Evolutionary conservation across 2,797 vertebrate species (phyloP).

Genomic region (Amblyraja radiata): DNA sequence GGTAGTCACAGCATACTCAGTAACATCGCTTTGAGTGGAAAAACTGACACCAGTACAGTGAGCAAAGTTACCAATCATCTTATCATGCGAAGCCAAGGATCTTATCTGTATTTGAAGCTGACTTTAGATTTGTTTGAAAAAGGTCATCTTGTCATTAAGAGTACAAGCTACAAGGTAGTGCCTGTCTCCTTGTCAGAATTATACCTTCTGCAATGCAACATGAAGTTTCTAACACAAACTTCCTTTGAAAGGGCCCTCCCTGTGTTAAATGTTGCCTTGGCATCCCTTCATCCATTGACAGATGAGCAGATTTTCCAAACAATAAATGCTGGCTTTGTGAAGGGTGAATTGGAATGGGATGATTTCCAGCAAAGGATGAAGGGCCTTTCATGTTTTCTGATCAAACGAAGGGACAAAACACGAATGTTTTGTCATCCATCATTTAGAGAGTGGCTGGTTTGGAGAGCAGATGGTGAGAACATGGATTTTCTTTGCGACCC

Average conservation of each 20-base stretch:
- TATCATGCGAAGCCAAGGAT: conserved; percentile 85
- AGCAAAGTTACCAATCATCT: conserved; percentile 89
- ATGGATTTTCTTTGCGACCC: conserved; percentile 92
- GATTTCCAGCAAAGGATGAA: conserved; percentile 95
- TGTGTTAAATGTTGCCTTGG: conserved; percentile 82
- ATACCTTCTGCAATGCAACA: conserved; percentile 94
- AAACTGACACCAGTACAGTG: conserved; percentile 74
- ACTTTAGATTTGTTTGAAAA: conserved; percentile 91
- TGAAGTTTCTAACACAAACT: conserved; percentile 91
- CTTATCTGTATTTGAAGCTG: conserved; percentile 92
- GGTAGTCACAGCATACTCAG: conserved; percentile 83
- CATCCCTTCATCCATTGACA: conserved; percentile 91
- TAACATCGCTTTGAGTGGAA: conserved; percentile 92
- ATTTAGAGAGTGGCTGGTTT: conserved; percentile 95
- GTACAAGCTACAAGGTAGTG: conserved; percentile 94
- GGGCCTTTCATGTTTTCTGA: conserved; percentile 80
- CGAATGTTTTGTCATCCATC: conserved; percentile 98
- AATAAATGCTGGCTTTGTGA: conserved; percentile 73
- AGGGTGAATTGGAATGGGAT: conserved; percentile 80
- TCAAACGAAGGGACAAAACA: conserved; percentile 86
- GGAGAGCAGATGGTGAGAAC: conserved; percentile 90
- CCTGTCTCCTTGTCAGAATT: conserved; percentile 90
- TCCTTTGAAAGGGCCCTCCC: conserved; percentile 86
- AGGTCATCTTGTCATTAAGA: conserved; percentile 94
- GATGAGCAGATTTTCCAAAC: conserved; percentile 95